Evolutionary conservation across 2,113 vertebrate genomes (phyloP), one percentile per base, ranked within the genome.

Genomic region (Choloepus hoffmanni): DNA sequence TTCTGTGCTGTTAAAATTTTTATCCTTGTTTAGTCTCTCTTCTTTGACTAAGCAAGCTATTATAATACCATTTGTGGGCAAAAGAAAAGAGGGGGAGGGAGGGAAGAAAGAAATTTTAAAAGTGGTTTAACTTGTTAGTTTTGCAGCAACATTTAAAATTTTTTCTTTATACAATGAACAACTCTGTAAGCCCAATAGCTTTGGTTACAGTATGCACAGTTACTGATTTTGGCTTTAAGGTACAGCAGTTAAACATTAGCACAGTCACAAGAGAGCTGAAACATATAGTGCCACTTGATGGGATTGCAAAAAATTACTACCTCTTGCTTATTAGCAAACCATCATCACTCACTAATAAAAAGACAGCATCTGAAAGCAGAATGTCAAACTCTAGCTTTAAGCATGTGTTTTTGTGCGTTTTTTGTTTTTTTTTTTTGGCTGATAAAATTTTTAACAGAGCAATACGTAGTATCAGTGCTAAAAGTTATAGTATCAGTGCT

Each of bases 181-280:
- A 99, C 98, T 98, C 99, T 98, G 99, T 99, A 98, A 99, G 99
- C 99, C 99, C 98, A 98, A 98, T 97, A 96, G 36, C 93, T 98
- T 98, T 98, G 99, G 99, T 99, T 99, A 99, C 99, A 99, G 99
- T 99, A 99, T 99, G 99, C 99, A 99, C 99, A 99, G 99, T 99
- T 99, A 99, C 99, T 99, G 98, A 98, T 98, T 97, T 99, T 98
- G 98, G 99, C 99, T 98, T 98, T 99, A 98, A 99, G 98, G 98
- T 98, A 98, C 98, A 95, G 99, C 99, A 98, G 98, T 98, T 98
- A 97, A 98, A 99, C 98, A 97, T 98, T 97, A 98, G 99, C 98
- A 99, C 99, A 98, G 98, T 98, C 98, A 99, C 98, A 81, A 98
- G 98, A 96, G 97, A 98, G 98, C 98, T 97, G 98, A 97, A 98